A percentile compares a stretch with the other conserved stretches of the same genome.
phyloP scores from a whole-genome alignment of 2,797 vertebrate genomes.

The Coreius guichenoti region DNA sequence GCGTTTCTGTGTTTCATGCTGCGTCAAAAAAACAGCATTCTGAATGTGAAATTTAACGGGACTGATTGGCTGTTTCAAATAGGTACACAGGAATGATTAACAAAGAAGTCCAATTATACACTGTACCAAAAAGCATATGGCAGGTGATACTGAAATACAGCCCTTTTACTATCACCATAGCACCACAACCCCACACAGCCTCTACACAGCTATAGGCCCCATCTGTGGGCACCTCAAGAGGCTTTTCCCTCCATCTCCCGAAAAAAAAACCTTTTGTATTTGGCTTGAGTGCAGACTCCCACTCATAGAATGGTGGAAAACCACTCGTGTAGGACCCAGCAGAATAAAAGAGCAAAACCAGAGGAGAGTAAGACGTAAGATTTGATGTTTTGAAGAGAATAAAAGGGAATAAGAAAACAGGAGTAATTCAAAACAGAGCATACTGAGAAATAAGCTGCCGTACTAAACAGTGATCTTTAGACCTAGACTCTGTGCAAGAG shows the following conservation, averaged over 20 bases:
- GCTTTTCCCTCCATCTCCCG: conserved; percentile 15
- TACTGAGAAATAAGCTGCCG: background rate
- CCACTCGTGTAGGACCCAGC: background rate
- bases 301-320: conserved; percentile 27
- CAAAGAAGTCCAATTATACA: conserved; percentile 6
- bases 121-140: background rate
- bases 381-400: background rate
- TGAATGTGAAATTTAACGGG: background rate
- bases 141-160: background rate
- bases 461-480: conserved; percentile 15
- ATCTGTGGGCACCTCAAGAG: conserved; percentile 28
- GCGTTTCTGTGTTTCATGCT: background rate
- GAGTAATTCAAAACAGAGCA: conserved; percentile 2
- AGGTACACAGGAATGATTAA: conserved; percentile 4
- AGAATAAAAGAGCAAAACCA: conserved; percentile 24
- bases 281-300: conserved; percentile 10
- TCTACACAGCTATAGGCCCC: conserved; percentile 2
- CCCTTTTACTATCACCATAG: conserved; percentile 1
- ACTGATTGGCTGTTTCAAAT: conserved; percentile 5
- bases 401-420: conserved; percentile 1
- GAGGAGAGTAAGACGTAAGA: background rate
- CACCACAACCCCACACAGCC: background rate
- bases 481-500: background rate
- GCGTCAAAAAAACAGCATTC: conserved; percentile 15
- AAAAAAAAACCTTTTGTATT: conserved; percentile 16